Evolutionary conservation across 1,140 invertebrate genomes (phyloP).

Genomic region (Galleria mellonella): DNA sequence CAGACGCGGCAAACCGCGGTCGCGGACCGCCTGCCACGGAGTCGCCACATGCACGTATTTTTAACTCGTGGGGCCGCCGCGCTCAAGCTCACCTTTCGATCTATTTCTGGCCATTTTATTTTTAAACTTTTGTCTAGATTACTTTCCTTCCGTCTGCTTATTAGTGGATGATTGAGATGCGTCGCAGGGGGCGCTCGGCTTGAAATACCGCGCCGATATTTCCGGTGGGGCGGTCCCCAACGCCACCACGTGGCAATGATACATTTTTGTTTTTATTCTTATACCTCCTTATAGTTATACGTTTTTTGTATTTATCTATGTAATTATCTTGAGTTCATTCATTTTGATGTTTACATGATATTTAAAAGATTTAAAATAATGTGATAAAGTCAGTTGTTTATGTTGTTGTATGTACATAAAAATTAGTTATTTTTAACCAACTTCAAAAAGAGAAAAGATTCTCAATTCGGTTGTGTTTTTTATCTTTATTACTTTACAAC

Average conservation of each 20-base stretch:
- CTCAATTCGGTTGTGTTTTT: no score
- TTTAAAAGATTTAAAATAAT: no score
- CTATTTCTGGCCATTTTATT: constrained; percentile 62
- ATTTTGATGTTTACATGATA: no score
- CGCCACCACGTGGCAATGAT: constrained; percentile 21
- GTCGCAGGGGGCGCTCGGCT: constrained; percentile 60
- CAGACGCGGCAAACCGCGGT: no score
- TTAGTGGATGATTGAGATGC: constrained; percentile 68
- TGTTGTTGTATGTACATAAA: no score
- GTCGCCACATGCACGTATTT: constrained; percentile 45
- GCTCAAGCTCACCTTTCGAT: constrained; percentile 66
- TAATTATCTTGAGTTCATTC: no score
- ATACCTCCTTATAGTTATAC: no score
- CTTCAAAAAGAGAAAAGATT: no score
- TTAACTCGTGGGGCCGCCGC: constrained; percentile 60
- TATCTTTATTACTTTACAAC: no score
- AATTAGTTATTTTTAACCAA: no score
- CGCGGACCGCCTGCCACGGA: constrained; percentile 4
- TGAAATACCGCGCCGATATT: constrained; percentile 49
- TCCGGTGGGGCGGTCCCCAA: constrained; percentile 38
- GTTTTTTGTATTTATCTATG: no score
- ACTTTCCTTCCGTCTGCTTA: constrained; percentile 68
- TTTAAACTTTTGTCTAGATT: constrained; percentile 71
- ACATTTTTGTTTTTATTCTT: not conserved
- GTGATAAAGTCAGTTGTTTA: no score